Base-by-base conservation (phyloP, 1,140 invertebrate genomes). In the Bombus sylvicola region DNA sequence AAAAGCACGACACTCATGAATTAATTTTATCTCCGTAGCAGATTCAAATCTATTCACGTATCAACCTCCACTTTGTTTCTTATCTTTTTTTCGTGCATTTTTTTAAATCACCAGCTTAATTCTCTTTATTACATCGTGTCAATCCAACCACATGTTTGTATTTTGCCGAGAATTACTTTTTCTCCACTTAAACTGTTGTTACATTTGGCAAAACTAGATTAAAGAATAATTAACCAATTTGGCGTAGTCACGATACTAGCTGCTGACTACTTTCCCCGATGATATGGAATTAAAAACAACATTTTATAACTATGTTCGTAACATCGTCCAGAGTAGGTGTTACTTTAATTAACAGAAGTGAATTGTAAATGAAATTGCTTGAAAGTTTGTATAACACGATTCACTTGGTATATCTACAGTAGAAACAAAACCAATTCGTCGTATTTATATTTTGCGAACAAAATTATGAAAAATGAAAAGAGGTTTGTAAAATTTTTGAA, bases 191-290 rank as follows among this genome's bases (percentile, higher is more conserved):
- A 22, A 25, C 13, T n/a, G 34, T 39, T 76, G 53, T 59, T 76
- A 59, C 25, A 15, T 22, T 3, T 13, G 0, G 34, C 25, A 25
- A 39, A 59, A 57, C 28, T 39, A 39, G 10, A 77, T 77, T 77
- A 77, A 39, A 39, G 25, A 59, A 77, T 77, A 39, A 59, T 77
- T 77, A 77, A 62, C 59, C 53, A 59, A 28, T 53, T 47, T 47
- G 31, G 12, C 18, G 31, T 47, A 25, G 4, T 13, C 47, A 47
- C 41, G 41, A 47, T 39, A 69, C 37, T 4, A 28, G 22, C 37
- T 69, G 68, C 68, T 69, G 34, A 25, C 68, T 37, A 69, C 4
- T 39, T 39, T 28, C 1, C 10, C 37, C 22, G 0, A 25, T 69
- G 37, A 39, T 69, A 13, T 25, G 37, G 4, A 37, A 69, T 69